Percentiles rank a stretch among this genome's conserved stretches.
Evolutionary conservation across 2,113 vertebrate genomes (phyloP).

Genomic region (Paracanthobrama guichenoti): DNA sequence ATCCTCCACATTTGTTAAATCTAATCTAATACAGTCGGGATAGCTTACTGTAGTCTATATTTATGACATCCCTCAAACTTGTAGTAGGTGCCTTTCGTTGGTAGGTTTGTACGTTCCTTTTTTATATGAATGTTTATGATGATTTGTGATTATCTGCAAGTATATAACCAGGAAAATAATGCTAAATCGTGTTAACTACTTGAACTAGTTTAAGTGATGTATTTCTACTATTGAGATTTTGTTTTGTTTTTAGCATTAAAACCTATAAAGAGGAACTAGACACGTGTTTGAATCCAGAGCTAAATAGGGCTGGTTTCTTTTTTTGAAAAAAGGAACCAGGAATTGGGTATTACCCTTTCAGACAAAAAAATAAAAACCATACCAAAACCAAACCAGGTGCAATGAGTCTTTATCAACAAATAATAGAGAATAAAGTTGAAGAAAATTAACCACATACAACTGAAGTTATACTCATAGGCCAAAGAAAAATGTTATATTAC

Average conservation of each 20-base stretch:
- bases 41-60: not conserved
- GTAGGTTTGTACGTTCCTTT: not conserved
- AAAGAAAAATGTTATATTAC: not conserved
- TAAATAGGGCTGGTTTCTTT: constrained; percentile 17
- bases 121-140: not conserved
- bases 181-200: not conserved
- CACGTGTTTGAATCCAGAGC: not conserved
- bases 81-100: not conserved
- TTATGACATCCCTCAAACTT: not conserved
- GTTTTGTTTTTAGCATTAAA: constrained; percentile 34
- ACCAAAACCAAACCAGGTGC: constrained; percentile 6
- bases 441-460: not conserved
- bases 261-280: constrained; percentile 25
- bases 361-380: not conserved
- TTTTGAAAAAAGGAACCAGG: constrained; percentile 34
- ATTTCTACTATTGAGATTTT: not conserved
- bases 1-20: not conserved
- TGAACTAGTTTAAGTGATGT: not conserved
- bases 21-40: not conserved
- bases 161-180: not conserved
- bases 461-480: not conserved
- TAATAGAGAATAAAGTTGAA: not conserved
- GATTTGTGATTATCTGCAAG: not conserved
- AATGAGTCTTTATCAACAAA: not conserved
- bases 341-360: not conserved